Percentiles rank a stretch among this genome's conserved stretches.
Evolutionary conservation across 2,888 invertebrate genomes (phyloP).

Genomic region (Caenorhabditis auriculariae): DNA sequence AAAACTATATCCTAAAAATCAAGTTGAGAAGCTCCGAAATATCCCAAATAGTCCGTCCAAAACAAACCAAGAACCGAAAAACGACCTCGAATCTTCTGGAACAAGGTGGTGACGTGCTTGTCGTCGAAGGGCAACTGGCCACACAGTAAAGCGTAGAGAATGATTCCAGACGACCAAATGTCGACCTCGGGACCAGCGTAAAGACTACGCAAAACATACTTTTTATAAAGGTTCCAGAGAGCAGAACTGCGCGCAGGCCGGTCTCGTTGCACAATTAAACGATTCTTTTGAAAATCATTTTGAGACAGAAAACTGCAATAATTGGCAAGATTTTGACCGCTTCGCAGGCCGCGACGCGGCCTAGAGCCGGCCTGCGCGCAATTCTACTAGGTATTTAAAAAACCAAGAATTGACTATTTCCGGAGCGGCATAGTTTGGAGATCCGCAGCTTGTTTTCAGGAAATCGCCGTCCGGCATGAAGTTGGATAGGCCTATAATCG

Average conservation of each 20-base stretch:
- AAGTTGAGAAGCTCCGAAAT: too few species aligned
- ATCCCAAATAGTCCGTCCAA: too few species aligned
- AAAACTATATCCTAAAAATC: too few species aligned
- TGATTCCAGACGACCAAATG: constrained; percentile 97
- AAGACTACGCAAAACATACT: constrained; percentile 66
- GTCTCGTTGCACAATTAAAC: too few species aligned
- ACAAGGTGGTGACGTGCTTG: constrained; percentile 93
- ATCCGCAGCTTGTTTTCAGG: constrained; percentile 92
- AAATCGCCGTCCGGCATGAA: constrained; percentile 99
- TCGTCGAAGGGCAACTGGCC: constrained; percentile 91
- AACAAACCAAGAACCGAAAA: too few species aligned
- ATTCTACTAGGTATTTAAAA: background rate
- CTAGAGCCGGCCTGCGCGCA: too few species aligned
- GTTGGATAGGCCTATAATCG: constrained; percentile 80
- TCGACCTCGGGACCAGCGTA: constrained; percentile 99
- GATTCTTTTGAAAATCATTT: too few species aligned
- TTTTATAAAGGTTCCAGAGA: too few species aligned
- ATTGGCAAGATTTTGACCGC: too few species aligned
- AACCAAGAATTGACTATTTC: constrained; percentile 93
- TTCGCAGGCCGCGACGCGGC: too few species aligned
- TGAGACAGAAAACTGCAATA: too few species aligned
- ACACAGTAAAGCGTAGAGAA: constrained; percentile 88
- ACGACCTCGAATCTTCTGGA: constrained; percentile 94
- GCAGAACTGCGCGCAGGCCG: too few species aligned
- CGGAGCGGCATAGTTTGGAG: constrained; percentile 97